Base-by-base conservation (phyloP, 2,113 vertebrate genomes). In the Elanoides forficatus region DNA sequence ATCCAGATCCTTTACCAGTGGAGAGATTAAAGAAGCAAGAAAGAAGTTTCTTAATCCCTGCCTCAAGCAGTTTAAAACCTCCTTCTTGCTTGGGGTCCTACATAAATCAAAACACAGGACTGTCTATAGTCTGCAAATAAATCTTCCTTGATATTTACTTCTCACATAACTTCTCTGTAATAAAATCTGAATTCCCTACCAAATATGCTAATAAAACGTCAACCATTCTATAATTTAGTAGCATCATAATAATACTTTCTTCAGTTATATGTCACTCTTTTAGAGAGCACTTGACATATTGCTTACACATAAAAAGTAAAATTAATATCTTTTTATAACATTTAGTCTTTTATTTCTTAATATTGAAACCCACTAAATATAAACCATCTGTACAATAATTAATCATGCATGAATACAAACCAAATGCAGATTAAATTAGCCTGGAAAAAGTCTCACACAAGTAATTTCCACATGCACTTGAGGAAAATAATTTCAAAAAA, bases 21-120 rank as follows among this genome's bases (percentile, higher is more conserved):
- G 40, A 86, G 73, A 89, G 86, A 97, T 95, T 97, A 97, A 95
- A 96, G 79, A 90, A 82, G 76, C 48, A 91, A 95, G 74, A 80
- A 95, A 94, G 45, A 95, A 70, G 53, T 94, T 85, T 82, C 70
- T 93, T 95, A 97, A 95, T 97, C 91, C 81, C 45, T 86, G 84
- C 93, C 95, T 96, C 78, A 45, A 93, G 96, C 58, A 1, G 32
- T 95, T 93, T 91, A 34, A 95, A 95, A 85, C 36, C 78, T 90
- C 36, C 13, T 86, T 79, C 66, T 94, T 95, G 52, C 74, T 90
- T 88, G 58, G 66, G 71, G 90, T 92, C 70, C 66, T 75, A 80
- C 70, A 96, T 95, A 95, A 96, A 95, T 95, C 95, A 97, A 86
- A 94, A 93, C 17, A 38, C 30, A 83, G n/a, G 38, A 47, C 89